These are phyloP conservation scores for Tympanoctomys barrerae DNA, from an alignment of 2,797 vertebrate species.

Conservation along the genomic window DNA sequence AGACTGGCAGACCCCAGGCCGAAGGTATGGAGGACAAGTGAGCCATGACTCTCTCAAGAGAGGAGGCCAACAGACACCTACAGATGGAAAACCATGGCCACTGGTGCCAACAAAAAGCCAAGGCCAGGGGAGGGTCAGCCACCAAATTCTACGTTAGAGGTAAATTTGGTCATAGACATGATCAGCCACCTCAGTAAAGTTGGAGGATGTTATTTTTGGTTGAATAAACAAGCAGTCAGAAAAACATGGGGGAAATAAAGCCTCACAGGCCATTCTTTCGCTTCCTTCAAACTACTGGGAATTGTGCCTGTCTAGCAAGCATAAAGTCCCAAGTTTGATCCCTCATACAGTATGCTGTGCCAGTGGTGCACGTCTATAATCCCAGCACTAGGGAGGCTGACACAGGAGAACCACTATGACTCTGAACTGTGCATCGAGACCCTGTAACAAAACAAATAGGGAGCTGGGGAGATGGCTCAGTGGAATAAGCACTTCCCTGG, in stretches of 20 bases:
- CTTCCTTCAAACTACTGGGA: background rate
- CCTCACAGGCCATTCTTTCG: background rate
- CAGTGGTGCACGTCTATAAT: too few relatives aligned
- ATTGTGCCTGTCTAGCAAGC: background rate
- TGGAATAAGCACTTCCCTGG: too few relatives aligned
- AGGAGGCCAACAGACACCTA: slow-evolving; percentile 97
- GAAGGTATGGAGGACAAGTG: slow-evolving; percentile 98
- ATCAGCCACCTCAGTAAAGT: slow-evolving; percentile 96
- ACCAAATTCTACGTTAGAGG: slow-evolving; percentile 99
- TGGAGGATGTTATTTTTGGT: slow-evolving; percentile 89
- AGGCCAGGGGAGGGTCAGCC: slow-evolving; percentile 97
- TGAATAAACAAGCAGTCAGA: slow-evolving; percentile 92
- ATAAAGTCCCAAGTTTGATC: too few relatives aligned
- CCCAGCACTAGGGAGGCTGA: too few relatives aligned
- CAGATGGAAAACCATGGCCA: slow-evolving; percentile 95
- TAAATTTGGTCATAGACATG: slow-evolving; percentile 97
- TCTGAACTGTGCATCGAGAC: too few relatives aligned
- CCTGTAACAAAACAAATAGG: too few relatives aligned
- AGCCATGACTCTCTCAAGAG: slow-evolving; percentile 95
- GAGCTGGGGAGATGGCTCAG: too few relatives aligned
- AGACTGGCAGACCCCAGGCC: slow-evolving; percentile 96
- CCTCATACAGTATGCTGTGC: too few relatives aligned
- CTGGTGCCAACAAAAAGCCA: slow-evolving; percentile 99
- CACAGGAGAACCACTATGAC: too few relatives aligned
- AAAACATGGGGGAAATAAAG: slow-evolving; percentile 65